Base-by-base conservation (phyloP, 1,140 invertebrate genomes). In the Macrostomum lignano region DNA sequence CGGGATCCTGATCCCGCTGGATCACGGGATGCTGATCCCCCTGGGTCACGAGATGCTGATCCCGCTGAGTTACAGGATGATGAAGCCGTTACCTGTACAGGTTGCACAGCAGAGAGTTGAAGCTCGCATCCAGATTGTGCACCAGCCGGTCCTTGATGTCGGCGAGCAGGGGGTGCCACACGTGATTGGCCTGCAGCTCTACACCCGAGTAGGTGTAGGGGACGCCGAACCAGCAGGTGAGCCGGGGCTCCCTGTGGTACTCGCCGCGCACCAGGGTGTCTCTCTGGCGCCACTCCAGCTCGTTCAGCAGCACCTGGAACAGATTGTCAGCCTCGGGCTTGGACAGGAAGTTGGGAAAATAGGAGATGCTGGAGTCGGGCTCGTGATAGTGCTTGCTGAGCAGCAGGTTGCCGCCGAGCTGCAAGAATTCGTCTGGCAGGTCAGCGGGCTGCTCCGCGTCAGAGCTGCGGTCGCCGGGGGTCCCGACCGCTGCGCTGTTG, bases 151-250 rank as follows among this genome's bases (percentile, higher is more conserved):
- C n/a, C n/a, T n/a, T n/a, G n/a, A n/a, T n/a, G n/a, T n/a, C n/a
- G n/a, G n/a, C n/a, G n/a, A n/a, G n/a, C n/a, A n/a, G n/a, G n/a
- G n/a, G n/a, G n/a, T n/a, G n/a, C n/a, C n/a, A n/a, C n/a, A n/a
- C 9, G 15, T 28, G 3, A 9, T 28, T 28, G 15, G 3, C 3
- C 4, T 28, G 14, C 26, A 14, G 19, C 4, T 3, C 9, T 28
- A 28, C 26, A 5, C 3, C 9, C 19, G 26, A 28, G 40, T 63
- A 55, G 3, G 49, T 44, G 38, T 61, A 63, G 11, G 58, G 51
- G 23, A 62, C 58, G 7, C 63, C 62, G 36, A 59, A 54, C 63
- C 63, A 65, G 1, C 55, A 52, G 3, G 63, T 57, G 6, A 63
- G 42, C 23, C 61, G 41, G 3, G 59, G 57, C 33, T 62, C 49